Percentiles rank a stretch among this genome's conserved stretches.
Conservation (phyloP, 1,140 invertebrate genomes). For the Cryptotermes secundus region DNA sequence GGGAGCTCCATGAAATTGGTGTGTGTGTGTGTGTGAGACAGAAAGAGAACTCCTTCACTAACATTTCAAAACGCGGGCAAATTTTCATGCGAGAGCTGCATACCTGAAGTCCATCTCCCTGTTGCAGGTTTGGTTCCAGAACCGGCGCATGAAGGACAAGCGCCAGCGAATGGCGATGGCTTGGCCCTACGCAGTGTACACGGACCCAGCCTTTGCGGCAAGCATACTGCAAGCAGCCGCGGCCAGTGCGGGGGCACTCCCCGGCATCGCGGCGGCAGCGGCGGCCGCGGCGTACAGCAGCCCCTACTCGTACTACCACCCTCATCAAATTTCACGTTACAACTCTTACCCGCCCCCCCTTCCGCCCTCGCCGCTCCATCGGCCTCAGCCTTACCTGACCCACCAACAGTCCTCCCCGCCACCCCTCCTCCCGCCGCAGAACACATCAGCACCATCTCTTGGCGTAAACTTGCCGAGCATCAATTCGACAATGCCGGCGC, state of each 20-base stretch:
- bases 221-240: constrained; percentile 88
- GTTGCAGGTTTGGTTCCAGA: constrained; percentile 96
- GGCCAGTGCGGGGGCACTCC: constrained; percentile 56
- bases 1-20: too few relatives aligned
- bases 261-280: constrained; percentile 51
- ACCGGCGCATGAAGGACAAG: constrained; percentile 98
- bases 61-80: too few relatives aligned
- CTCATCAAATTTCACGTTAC: constrained; percentile 48
- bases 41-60: too few relatives aligned
- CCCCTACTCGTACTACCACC: constrained; percentile 45
- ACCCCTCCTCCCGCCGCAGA: background rate
- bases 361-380: constrained; percentile 43
- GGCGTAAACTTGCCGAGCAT: too few relatives aligned
- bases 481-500: background rate
- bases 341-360: constrained; percentile 46
- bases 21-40: too few relatives aligned
- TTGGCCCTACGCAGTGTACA: constrained; percentile 94
- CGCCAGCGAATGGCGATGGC: constrained; percentile 88
- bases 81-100: too few relatives aligned
- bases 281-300: constrained; percentile 48
- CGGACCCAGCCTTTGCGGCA: constrained; percentile 87
- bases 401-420: constrained; percentile 31
- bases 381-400: constrained; percentile 42
- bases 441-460: too few relatives aligned
- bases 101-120: background rate